Conservation (phyloP, 2,888 invertebrate species). For the Cylindroiulus punctatus region DNA sequence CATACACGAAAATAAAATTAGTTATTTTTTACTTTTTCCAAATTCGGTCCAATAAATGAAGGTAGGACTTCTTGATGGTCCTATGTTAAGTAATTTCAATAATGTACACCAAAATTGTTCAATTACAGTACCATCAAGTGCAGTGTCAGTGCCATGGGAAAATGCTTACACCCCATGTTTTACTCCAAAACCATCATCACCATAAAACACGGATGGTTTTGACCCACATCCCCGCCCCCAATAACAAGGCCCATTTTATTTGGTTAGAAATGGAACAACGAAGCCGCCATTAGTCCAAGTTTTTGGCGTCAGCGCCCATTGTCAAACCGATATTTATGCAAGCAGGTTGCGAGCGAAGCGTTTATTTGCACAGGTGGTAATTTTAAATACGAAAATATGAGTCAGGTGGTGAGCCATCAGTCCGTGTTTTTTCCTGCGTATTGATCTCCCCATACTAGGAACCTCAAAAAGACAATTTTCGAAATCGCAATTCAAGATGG, state of each 20-base stretch:
- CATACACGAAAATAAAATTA: too few relatives aligned
- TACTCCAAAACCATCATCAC: not conserved
- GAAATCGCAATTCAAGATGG: not conserved
- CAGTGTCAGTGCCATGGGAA: too few relatives aligned
- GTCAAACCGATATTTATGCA: not conserved
- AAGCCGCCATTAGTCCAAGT: not conserved
- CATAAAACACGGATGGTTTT: not conserved
- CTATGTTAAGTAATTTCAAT: too few relatives aligned
- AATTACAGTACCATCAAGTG: too few relatives aligned
- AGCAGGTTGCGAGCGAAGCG: not conserved
- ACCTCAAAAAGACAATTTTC: not conserved
- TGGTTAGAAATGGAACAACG: not conserved
- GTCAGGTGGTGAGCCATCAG: conserved; percentile 18
- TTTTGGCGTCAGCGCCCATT: not conserved
- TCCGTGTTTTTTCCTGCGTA: not conserved
- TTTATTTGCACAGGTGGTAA: not conserved
- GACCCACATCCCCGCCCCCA: not conserved
- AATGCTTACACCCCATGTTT: not conserved
- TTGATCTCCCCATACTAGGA: not conserved
- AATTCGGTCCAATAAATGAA: too few relatives aligned
- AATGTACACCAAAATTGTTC: too few relatives aligned
- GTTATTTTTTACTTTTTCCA: too few relatives aligned
- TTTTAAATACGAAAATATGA: not conserved
- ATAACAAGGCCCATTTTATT: not conserved
- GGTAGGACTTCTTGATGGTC: too few relatives aligned